Percentiles rank a stretch among this genome's conserved stretches.
Conservation (phyloP, 2,888 invertebrate species). For the Epinotia ramella region DNA sequence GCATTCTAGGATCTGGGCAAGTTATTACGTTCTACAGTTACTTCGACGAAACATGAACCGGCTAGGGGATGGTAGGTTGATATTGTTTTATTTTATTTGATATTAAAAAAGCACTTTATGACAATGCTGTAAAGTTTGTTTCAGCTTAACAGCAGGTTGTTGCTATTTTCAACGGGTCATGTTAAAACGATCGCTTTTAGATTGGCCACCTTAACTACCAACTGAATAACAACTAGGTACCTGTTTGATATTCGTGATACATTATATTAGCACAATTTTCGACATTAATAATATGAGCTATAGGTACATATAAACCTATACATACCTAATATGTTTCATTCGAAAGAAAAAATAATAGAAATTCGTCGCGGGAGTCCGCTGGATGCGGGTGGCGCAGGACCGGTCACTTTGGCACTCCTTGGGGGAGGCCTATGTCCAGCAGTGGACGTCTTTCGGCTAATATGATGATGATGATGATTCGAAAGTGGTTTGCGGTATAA, state of each 20-base stretch:
- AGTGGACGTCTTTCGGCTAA: no score
- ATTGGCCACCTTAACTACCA: constrained; percentile 30
- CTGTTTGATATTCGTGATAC: constrained; percentile 9
- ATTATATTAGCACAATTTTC: constrained; percentile 2
- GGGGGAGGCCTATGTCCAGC: no score
- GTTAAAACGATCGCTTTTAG: constrained; percentile 34
- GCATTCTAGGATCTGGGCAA: constrained; percentile 54
- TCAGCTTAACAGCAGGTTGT: constrained; percentile 7
- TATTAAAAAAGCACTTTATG: constrained; percentile 46
- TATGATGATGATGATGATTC: no score
- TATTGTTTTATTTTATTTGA: constrained; percentile 56
- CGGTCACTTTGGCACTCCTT: no score
- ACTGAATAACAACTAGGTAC: constrained; percentile 21
- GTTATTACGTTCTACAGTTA: constrained; percentile 64
- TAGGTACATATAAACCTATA: no score
- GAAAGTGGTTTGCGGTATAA: no score
- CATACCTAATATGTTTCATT: no score
- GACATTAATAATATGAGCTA: not conserved
- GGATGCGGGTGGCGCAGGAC: no score
- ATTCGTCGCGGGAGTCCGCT: no score
- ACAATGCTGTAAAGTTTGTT: not conserved
- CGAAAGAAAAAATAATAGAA: no score
- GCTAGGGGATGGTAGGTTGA: constrained; percentile 51
- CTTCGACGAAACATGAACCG: constrained; percentile 60
- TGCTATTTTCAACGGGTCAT: constrained; percentile 29